Percentiles rank a stretch among this genome's conserved stretches.
phyloP scores from a whole-genome alignment of 2,113 vertebrate species.

The Sardina pilchardus region DNA sequence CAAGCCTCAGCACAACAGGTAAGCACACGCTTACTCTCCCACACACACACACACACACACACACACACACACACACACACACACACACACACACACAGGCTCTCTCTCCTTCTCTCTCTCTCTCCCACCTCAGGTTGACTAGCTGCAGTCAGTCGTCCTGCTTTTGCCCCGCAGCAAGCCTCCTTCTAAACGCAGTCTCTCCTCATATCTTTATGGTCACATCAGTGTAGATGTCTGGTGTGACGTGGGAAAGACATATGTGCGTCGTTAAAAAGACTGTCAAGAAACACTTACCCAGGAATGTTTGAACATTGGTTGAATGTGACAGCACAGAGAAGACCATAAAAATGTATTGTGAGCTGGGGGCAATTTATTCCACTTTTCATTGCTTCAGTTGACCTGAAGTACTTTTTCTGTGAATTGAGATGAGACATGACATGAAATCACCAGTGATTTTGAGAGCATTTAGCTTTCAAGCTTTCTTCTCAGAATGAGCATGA shows the following conservation, averaged over 20 bases:
- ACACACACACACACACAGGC: not conserved
- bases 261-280: too few species aligned
- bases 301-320: too few species aligned
- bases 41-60: not conserved
- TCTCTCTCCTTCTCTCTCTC: not conserved
- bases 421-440: not conserved
- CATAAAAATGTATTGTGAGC: not conserved
- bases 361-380: not conserved
- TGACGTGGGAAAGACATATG: not conserved
- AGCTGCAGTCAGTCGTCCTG: not conserved
- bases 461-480: not conserved
- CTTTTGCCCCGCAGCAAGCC: not conserved
- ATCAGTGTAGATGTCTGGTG: not conserved
- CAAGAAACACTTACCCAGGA: too few species aligned
- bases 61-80: not conserved
- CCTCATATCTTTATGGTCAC: not conserved
- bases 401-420: not conserved
- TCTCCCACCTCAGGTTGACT: not conserved
- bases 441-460: not conserved
- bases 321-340: not conserved
- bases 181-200: not conserved
- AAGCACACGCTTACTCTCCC: conserved; percentile 23
- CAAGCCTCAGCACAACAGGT: conserved; percentile 77
- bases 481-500: not conserved
- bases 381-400: not conserved